phyloP scores from a whole-genome alignment of 2,113 vertebrate species.

The Gopherus flavomarginatus region DNA sequence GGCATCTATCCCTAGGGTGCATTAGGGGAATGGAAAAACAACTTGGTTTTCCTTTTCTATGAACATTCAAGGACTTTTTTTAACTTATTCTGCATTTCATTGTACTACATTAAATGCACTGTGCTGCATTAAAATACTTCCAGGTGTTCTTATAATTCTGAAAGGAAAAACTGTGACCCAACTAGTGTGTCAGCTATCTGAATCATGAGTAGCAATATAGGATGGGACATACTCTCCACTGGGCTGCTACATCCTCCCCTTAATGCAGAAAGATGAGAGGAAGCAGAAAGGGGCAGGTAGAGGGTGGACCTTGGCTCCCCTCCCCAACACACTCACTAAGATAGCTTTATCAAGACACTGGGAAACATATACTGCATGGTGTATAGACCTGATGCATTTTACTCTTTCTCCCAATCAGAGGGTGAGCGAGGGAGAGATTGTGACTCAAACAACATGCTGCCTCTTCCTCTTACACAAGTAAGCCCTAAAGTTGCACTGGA shows the following conservation, averaged over 20 bases:
- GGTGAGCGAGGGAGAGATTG: neutral
- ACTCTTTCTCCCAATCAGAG: neutral
- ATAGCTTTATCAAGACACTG: neutral
- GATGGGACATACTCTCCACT: neutral
- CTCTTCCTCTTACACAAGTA: neutral
- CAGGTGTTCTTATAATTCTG: neutral
- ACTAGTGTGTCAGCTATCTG: neutral
- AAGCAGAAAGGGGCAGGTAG: too few relatives aligned
- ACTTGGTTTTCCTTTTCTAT: neutral
- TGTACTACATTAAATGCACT: neutral
- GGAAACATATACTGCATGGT: rapidly evolving
- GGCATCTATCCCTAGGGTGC: neutral
- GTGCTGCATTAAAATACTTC: neutral
- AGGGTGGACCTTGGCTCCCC: neutral
- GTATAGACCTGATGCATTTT: neutral
- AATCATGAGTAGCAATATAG: neutral
- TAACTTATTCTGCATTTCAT: neutral
- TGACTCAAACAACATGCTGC: neutral
- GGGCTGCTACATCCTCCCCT: too few relatives aligned
- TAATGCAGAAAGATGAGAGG: too few relatives aligned
- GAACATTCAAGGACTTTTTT: neutral
- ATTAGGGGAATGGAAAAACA: neutral
- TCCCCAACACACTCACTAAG: neutral
- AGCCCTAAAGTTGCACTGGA: neutral
- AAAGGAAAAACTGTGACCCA: neutral